phyloP scores from a whole-genome alignment of 2,113 vertebrate species.

The Phyllostomus discolor region DNA sequence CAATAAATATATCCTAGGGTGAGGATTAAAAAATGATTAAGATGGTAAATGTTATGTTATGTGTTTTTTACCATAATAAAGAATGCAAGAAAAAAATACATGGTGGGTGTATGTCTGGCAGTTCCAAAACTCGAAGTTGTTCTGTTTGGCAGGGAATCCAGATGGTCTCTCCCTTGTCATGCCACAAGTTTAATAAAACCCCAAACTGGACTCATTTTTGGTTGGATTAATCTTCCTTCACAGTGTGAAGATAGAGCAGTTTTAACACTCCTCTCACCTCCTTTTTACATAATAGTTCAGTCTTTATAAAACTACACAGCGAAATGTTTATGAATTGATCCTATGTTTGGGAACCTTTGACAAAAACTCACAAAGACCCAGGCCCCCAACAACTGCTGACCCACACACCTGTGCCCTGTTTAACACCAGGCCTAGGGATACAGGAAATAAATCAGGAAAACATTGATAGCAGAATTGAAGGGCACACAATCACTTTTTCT shows the following conservation, averaged over 20 bases:
- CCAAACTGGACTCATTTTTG: not conserved
- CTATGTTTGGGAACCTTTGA: not conserved
- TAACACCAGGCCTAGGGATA: not conserved
- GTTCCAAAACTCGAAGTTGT: not conserved
- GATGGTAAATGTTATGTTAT: not conserved
- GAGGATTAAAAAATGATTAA: not conserved
- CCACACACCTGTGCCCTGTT: not conserved
- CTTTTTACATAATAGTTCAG: not conserved
- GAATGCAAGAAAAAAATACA: not conserved
- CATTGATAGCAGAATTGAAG: not conserved
- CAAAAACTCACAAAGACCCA: not conserved
- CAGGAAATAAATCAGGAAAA: not conserved
- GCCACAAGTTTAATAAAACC: not conserved
- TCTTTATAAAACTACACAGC: not conserved
- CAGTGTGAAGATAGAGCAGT: not conserved
- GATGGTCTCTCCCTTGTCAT: not conserved
- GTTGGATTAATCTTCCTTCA: not conserved
- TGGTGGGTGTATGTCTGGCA: not conserved
- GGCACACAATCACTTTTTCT: not conserved
- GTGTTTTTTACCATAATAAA: not conserved
- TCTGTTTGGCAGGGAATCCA: not conserved
- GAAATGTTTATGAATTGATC: not conserved
- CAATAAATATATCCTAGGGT: too few species aligned
- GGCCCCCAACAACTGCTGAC: fast-evolving
- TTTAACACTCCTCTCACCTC: not conserved